phyloP scores from a whole-genome alignment of 2,797 vertebrate genomes.

The Gouania willdenowi region DNA sequence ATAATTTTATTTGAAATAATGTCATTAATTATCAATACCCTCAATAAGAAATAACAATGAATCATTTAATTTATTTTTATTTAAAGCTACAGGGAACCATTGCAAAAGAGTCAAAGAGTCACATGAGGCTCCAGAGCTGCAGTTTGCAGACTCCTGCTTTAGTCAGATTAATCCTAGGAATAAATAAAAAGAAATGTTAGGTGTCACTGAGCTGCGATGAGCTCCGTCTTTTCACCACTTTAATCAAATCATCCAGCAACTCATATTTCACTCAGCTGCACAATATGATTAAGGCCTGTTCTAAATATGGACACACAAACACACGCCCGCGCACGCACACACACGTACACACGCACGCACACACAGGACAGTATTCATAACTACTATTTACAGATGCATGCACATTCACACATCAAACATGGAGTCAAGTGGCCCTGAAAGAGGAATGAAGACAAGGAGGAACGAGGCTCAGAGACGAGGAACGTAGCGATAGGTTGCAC shows the following conservation, averaged over 20 bases:
- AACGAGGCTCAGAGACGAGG: not conserved
- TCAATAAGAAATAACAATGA: no score
- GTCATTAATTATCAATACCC: no score
- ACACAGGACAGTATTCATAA: slow-evolving; percentile 12
- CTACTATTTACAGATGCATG: no score
- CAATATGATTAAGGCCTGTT: slow-evolving; percentile 55
- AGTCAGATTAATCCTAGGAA: slow-evolving; percentile 56
- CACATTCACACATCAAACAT: slow-evolving; percentile 30
- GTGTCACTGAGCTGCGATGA: slow-evolving; percentile 40
- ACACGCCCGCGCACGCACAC: slow-evolving; percentile 7
- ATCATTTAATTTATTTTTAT: no score
- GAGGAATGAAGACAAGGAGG: slow-evolving; percentile 15
- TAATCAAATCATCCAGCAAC: slow-evolving; percentile 58
- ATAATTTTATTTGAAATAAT: no score
- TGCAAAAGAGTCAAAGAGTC: no score
- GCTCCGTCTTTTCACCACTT: slow-evolving; percentile 45
- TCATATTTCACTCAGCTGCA: slow-evolving; percentile 57
- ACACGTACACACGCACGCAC: not conserved
- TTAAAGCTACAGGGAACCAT: no score
- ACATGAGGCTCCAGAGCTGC: no score
- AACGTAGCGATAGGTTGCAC: slow-evolving; percentile 11
- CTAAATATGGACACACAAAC: slow-evolving; percentile 16
- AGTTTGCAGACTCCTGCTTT: no score
- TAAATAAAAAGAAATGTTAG: slow-evolving; percentile 52
- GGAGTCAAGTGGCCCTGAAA: slow-evolving; percentile 37